Percentiles rank a stretch among this genome's conserved stretches.
phyloP scores from a whole-genome alignment of 2,888 invertebrate genomes.

The Synergus laeviventris region DNA sequence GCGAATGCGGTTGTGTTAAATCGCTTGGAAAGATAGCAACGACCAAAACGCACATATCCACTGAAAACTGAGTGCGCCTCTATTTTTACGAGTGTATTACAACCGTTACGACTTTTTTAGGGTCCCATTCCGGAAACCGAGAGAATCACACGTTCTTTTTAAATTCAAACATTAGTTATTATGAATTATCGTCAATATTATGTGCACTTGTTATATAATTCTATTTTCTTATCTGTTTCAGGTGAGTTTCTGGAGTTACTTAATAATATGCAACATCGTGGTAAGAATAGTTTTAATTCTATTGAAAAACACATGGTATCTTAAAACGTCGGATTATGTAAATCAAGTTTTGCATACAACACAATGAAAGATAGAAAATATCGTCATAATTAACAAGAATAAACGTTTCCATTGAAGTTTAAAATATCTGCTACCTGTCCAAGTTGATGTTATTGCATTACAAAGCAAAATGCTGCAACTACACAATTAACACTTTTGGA shows the following conservation, averaged over 20 bases:
- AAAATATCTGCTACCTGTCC: not conserved
- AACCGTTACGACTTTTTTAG: constrained; percentile 23
- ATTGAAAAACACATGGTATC: too few relatives aligned
- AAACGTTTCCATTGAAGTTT: not conserved
- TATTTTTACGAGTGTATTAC: constrained; percentile 38
- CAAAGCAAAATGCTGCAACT: constrained; percentile 57
- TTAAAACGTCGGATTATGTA: too few relatives aligned
- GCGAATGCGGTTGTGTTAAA: constrained; percentile 18
- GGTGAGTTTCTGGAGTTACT: too few relatives aligned
- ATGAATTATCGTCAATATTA: too few relatives aligned
- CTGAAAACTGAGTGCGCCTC: constrained; percentile 15
- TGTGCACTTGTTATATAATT: too few relatives aligned
- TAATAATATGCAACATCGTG: too few relatives aligned
- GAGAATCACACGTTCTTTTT: constrained; percentile 7
- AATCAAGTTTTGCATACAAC: too few relatives aligned
- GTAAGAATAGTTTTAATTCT: too few relatives aligned
- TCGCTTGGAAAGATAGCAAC: constrained; percentile 32
- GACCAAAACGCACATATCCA: constrained; percentile 35
- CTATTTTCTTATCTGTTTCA: too few relatives aligned
- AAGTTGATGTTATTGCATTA: constrained; percentile 53
- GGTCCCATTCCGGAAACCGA: constrained; percentile 32
- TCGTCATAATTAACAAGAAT: not conserved
- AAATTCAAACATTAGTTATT: not conserved
- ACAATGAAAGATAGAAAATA: not conserved
- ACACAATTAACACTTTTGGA: constrained; percentile 58